Evolutionary conservation across 1,140 invertebrate species (phyloP).

Genomic region (Ooceraea biroi): DNA sequence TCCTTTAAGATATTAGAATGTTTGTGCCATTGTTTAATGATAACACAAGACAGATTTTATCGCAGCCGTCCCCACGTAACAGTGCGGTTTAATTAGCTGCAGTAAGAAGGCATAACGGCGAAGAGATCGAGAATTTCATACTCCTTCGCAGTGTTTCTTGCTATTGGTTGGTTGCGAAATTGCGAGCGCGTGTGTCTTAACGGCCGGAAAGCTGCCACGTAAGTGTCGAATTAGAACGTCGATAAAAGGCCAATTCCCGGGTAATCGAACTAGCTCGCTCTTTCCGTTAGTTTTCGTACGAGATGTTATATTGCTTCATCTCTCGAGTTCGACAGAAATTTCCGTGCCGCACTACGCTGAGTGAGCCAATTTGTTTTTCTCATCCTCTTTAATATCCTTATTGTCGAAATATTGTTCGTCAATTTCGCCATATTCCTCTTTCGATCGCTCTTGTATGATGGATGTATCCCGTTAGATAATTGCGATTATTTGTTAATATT

Average conservation of each 20-base stretch:
- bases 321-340: constrained; percentile 50
- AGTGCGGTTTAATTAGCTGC: neutral
- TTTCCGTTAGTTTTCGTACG: constrained; percentile 38
- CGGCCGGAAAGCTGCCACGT: constrained; percentile 53
- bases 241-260: constrained; percentile 67
- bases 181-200: constrained; percentile 43
- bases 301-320: constrained; percentile 54
- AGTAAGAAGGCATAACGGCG: neutral
- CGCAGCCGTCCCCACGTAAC: neutral
- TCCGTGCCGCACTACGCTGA: neutral
- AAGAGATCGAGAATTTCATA: constrained; percentile 35
- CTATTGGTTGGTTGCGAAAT: constrained; percentile 29
- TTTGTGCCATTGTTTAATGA: too few species aligned
- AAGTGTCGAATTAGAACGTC: constrained; percentile 63
- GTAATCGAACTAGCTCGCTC: constrained; percentile 59
- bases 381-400: constrained; percentile 40
- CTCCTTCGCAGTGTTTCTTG: neutral
- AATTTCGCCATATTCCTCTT: neutral
- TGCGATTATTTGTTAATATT: neutral
- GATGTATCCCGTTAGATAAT: neutral
- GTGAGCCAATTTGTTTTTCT: constrained; percentile 31
- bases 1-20: too few species aligned
- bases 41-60: neutral
- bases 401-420: constrained; percentile 42
- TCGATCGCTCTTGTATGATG: constrained; percentile 19